Conservation (phyloP, 2,113 vertebrate genomes). For the Otus sunia region DNA sequence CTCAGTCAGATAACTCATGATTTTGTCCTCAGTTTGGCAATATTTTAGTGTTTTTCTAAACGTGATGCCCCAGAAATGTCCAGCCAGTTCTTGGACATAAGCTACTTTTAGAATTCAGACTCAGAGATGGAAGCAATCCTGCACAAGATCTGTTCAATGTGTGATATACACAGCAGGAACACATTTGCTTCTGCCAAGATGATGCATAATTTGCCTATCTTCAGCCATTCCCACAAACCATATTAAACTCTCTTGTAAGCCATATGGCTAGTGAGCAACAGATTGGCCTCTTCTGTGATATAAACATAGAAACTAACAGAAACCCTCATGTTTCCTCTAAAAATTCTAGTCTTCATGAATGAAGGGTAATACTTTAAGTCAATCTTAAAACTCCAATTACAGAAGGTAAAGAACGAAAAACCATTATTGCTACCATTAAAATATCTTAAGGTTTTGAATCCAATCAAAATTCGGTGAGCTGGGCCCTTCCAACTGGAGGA, state of each 20-base stretch:
- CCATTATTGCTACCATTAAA: neutral
- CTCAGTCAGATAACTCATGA: neutral
- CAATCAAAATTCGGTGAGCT: neutral
- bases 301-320: neutral
- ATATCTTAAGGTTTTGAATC: neutral
- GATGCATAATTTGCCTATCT: neutral
- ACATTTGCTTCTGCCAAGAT: neutral
- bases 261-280: rapidly evolving
- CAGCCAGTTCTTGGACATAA: neutral
- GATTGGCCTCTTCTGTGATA: neutral
- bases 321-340: neutral
- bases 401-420: neutral
- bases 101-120: neutral
- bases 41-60: neutral
- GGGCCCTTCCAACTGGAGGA: neutral
- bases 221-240: neutral
- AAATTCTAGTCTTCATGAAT: neutral
- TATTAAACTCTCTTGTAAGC: neutral
- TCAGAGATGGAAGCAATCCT: neutral
- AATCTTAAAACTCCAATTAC: neutral
- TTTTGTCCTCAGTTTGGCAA: neutral
- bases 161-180: neutral
- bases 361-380: neutral
- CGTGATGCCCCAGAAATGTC: neutral
- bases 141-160: neutral